These are phyloP conservation scores for Romanomermis culicivorax DNA, from an alignment of 2,888 invertebrate genomes.

Conservation along the genomic window DNA sequence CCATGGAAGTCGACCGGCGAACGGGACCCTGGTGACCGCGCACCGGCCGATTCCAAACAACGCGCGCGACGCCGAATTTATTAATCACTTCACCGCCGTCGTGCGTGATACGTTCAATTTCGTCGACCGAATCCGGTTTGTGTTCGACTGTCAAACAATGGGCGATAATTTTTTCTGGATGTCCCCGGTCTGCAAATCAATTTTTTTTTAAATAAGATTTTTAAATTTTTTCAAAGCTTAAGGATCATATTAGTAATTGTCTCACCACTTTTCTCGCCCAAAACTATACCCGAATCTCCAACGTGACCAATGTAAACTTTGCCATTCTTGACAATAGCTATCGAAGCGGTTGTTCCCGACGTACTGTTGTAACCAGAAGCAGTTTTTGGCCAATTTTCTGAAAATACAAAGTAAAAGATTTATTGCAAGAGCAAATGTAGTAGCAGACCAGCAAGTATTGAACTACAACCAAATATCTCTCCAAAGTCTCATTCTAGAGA, in stretches of 20 bases:
- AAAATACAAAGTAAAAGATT: constrained; percentile 6
- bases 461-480: too few species aligned
- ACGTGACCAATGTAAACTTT: constrained; percentile 89
- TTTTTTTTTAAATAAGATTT: too few species aligned
- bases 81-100: constrained; percentile 26
- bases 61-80: constrained; percentile 59
- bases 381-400: constrained; percentile 71
- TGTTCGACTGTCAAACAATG: constrained; percentile 59
- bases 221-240: too few species aligned
- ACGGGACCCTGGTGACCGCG: constrained; percentile 66
- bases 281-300: constrained; percentile 85
- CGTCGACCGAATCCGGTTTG: constrained; percentile 69
- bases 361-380: constrained; percentile 80
- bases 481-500: background rate
- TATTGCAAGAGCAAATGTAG: background rate
- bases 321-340: constrained; percentile 73
- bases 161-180: background rate
- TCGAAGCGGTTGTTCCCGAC: constrained; percentile 86
- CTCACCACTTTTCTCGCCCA: constrained; percentile 54
- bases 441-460: background rate
- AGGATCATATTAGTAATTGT: too few species aligned
- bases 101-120: constrained; percentile 53
- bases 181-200: too few species aligned
- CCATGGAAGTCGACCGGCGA: constrained; percentile 63
- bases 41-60: constrained; percentile 85